Evolutionary conservation across 2,888 invertebrate species (phyloP), one percentile per base, ranked within the genome.

Genomic region (Achlya flavicornis): DNA sequence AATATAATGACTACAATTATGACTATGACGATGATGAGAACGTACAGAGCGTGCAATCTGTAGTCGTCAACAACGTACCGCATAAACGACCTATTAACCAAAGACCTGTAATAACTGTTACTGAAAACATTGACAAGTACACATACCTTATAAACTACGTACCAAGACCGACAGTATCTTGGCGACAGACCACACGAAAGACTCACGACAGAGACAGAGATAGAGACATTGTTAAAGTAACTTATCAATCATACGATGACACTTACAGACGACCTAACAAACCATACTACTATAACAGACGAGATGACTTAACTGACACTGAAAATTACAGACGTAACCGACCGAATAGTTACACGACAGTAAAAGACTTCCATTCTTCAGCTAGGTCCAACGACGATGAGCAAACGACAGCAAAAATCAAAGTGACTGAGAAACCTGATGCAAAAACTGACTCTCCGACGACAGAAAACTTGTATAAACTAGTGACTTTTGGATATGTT

Each of bases 81-180:
- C 84, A 90, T 48, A 89, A 90, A 77, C 78, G 93, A 85, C 93
- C 92, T 38, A 26, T 26, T 26, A 86, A 88, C 66, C 84, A 85
- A 63, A 82, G 91, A 82, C 92, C 92, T 6, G 88, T 93, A 57
- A 83, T 93, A 72, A 85, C 93, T 64, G 93, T 93, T 62, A 94
- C 94, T 66, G 93, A 92, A 78, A 93, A 93, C 68, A 82, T 89
- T 63, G 88, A 94, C 83, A 92, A 92, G 81, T 94, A 89, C 64
- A 94, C 94, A 64, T 94, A 94, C 70, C 80, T 94, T 1, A 94
- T 94, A 14, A 94, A 94, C 72, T 94, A 94, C 67, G 94, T 94
- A n/a, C 94, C 94, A 0, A 84, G 90, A 84, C 91, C 94, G 60
- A 94, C 94, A 35, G 89, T 91, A 73, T 89, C 93, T 3, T 93